A percentile compares a stretch with the other conserved stretches of the same genome.
phyloP scores from a whole-genome alignment of 2,797 vertebrate genomes.

The Pangasius larnaudii region DNA sequence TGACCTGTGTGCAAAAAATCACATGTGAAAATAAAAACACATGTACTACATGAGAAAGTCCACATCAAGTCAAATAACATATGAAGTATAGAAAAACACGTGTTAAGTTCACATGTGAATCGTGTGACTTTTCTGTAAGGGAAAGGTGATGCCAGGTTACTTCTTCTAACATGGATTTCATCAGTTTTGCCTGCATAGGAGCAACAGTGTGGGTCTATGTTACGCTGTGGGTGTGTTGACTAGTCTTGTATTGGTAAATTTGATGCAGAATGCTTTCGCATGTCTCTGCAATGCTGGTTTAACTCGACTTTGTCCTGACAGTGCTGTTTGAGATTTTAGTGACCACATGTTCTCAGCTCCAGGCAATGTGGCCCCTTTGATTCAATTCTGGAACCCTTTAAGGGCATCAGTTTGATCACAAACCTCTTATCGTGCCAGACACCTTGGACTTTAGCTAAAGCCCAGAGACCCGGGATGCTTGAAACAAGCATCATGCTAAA shows the following conservation, averaged over 20 bases:
- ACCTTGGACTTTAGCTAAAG: slow-evolving; percentile 53
- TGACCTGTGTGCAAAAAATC: not conserved
- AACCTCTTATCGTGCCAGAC: slow-evolving; percentile 54
- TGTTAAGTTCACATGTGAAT: not conserved
- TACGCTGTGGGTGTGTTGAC: not conserved
- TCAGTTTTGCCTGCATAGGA: not conserved
- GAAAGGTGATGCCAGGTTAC: not conserved
- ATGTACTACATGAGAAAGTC: not conserved
- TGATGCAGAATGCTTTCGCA: not conserved
- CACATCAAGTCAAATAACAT: not conserved
- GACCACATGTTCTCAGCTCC: slow-evolving; percentile 30
- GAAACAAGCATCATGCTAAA: slow-evolving; percentile 44
- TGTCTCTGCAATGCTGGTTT: slow-evolving; percentile 17
- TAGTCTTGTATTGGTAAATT: slow-evolving; percentile 14
- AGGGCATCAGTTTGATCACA: slow-evolving; percentile 50
- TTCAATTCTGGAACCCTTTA: slow-evolving; percentile 46
- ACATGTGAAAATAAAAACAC: not conserved
- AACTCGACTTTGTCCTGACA: slow-evolving; percentile 32
- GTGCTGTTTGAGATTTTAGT: slow-evolving; percentile 7
- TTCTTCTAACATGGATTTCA: not conserved
- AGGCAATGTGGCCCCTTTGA: slow-evolving; percentile 36
- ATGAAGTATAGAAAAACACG: too few species aligned
- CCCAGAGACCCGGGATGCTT: slow-evolving; percentile 33
- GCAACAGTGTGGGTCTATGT: not conserved
- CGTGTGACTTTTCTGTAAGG: not conserved